These are phyloP conservation scores for Brachyptera putata DNA, from an alignment of 2,888 invertebrate species.

Conservation along the genomic window DNA sequence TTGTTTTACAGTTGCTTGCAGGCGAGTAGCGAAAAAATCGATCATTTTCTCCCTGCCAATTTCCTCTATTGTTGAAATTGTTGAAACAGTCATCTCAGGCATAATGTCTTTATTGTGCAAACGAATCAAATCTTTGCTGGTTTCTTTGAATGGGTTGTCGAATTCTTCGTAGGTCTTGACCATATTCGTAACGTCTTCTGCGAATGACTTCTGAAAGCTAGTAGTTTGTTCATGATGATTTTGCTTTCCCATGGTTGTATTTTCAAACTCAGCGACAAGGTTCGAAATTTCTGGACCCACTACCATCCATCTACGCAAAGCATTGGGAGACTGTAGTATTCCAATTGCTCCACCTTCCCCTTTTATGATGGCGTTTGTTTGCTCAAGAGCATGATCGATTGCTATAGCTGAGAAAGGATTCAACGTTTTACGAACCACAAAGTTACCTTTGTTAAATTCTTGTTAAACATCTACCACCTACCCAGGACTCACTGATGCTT, in stretches of 20 bases:
- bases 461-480: not conserved
- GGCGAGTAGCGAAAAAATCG: conserved; percentile 13
- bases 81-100: conserved; percentile 11
- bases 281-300: conserved; percentile 26
- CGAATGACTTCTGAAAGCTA: conserved; percentile 23
- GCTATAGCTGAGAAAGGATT: conserved; percentile 8
- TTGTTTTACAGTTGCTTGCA: not conserved
- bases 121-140: conserved; percentile 18
- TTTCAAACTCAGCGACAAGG: conserved; percentile 26
- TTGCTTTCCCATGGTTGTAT: not conserved
- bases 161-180: conserved; percentile 22
- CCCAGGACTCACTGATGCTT: not conserved
- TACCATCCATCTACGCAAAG: conserved; percentile 29
- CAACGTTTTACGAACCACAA: not conserved
- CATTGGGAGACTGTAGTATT: not conserved
- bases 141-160: conserved; percentile 25
- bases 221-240: conserved; percentile 23
- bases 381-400: conserved; percentile 16
- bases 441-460: not conserved
- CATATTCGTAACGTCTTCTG: conserved; percentile 24
- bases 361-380: conserved; percentile 4
- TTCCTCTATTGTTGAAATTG: not conserved
- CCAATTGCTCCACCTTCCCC: conserved; percentile 8
- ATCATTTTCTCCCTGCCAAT: conserved; percentile 18
- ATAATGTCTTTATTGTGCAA: conserved; percentile 23